Evolutionary conservation across 2,888 invertebrate genomes (phyloP).

Genomic region (Ophioninae sp.): DNA sequence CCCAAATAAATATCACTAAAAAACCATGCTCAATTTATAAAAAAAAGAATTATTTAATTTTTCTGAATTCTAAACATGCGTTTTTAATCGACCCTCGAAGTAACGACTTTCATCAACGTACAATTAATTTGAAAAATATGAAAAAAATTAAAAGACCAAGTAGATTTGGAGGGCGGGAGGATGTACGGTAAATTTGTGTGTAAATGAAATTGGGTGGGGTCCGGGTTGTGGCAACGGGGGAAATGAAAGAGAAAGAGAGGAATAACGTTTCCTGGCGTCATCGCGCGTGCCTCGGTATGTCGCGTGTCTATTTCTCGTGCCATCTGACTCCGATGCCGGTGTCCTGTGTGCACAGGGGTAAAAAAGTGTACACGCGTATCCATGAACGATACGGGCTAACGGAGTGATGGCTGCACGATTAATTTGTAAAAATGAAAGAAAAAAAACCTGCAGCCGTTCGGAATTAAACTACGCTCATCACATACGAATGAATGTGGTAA

Average conservation of each 20-base stretch:
- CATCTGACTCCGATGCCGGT: constrained; percentile 63
- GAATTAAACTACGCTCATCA: constrained; percentile 15
- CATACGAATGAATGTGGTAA: background rate
- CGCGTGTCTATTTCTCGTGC: constrained; percentile 59
- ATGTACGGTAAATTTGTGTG: background rate
- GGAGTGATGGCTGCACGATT: constrained; percentile 73
- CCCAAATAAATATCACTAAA: too few species aligned
- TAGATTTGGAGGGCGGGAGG: background rate
- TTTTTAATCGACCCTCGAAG: too few species aligned
- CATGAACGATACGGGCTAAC: constrained; percentile 67
- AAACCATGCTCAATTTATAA: too few species aligned
- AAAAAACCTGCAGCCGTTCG: constrained; percentile 63
- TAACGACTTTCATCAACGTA: too few species aligned
- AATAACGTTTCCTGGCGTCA: constrained; percentile 25
- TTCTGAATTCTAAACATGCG: too few species aligned
- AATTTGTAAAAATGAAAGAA: constrained; percentile 73
- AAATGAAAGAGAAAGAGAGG: constrained; percentile 30
- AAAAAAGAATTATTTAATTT: too few species aligned
- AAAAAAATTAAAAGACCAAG: too few species aligned
- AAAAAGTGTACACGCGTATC: constrained; percentile 27
- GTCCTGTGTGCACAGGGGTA: constrained; percentile 13
- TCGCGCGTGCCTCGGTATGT: constrained; percentile 54
- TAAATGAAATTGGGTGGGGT: constrained; percentile 33
- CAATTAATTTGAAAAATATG: too few species aligned
- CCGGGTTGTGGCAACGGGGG: background rate